A percentile compares a stretch with the other conserved stretches of the same genome.
These are phyloP conservation scores for Ammospiza caudacuta DNA, from an alignment of 2,113 vertebrate genomes.

Conservation along the genomic window DNA sequence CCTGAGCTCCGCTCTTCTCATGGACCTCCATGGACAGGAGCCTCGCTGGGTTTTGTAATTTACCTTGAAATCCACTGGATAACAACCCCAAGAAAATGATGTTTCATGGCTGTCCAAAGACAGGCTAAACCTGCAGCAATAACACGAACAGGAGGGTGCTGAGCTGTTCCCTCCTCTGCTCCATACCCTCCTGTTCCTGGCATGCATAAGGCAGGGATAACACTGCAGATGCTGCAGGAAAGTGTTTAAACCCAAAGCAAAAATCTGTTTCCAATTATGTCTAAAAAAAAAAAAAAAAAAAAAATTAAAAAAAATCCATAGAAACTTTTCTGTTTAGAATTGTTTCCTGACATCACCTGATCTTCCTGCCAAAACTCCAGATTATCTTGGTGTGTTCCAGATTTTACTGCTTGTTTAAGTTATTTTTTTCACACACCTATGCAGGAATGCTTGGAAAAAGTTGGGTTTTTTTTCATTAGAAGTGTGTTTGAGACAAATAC, in stretches of 20 bases:
- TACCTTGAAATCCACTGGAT: neutral
- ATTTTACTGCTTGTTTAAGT: neutral
- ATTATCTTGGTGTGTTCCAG: neutral
- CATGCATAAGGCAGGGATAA: neutral
- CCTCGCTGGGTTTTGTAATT: neutral
- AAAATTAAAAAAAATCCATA: neutral
- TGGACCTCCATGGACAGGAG: no score
- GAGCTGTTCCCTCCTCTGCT: neutral
- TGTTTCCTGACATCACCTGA: slow-evolving; percentile 26
- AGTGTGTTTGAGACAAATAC: neutral
- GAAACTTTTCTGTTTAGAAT: slow-evolving; percentile 55
- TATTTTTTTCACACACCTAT: neutral
- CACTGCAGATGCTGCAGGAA: neutral
- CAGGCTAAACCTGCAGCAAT: neutral
- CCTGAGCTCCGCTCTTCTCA: no score
- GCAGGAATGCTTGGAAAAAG: neutral
- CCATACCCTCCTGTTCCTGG: neutral
- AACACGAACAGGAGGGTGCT: rapidly evolving
- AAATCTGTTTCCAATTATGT: slow-evolving; percentile 1
- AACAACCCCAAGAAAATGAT: neutral
- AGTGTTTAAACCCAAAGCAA: neutral
- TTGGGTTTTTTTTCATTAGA: neutral
- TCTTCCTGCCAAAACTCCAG: neutral
- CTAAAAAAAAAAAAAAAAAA: neutral
- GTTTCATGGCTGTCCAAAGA: neutral